These are phyloP conservation scores for Oscheius sp. DNA, from an alignment of 2,888 invertebrate genomes.

Conservation along the genomic window DNA sequence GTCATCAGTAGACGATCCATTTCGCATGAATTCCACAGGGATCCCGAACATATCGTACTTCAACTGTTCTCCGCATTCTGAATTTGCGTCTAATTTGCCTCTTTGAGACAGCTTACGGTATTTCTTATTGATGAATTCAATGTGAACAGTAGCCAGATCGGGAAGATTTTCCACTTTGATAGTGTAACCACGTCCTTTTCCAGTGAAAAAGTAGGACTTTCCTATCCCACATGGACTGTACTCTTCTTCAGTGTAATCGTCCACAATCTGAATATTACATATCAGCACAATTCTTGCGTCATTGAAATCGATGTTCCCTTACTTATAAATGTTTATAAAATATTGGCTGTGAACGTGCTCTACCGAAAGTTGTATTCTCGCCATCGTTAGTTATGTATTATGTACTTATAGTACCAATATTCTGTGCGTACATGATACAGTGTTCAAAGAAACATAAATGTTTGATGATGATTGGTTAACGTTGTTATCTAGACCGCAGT, in stretches of 20 bases:
- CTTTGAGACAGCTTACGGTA: not conserved
- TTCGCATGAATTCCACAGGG: not conserved
- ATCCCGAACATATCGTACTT: constrained; percentile 6
- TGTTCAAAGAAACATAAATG: too few species aligned
- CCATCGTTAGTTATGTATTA: too few species aligned
- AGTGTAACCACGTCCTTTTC: not conserved
- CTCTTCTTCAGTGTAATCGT: not conserved
- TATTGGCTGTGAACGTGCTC: too few species aligned
- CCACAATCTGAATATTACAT: constrained; percentile 1
- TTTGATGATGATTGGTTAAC: too few species aligned
- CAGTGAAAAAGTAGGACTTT: not conserved
- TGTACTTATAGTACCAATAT: too few species aligned
- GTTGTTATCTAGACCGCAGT: too few species aligned
- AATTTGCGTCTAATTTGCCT: not conserved
- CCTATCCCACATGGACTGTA: not conserved
- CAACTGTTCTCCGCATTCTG: not conserved
- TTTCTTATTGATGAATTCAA: not conserved
- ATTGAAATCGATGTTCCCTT: too few species aligned
- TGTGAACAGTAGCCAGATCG: not conserved
- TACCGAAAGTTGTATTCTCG: too few species aligned
- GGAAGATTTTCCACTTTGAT: not conserved
- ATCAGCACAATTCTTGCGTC: too few species aligned
- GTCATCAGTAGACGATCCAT: not conserved
- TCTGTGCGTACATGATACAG: too few species aligned
- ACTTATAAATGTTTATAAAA: too few species aligned